Percentiles rank a stretch among this genome's conserved stretches.
phyloP scores from a whole-genome alignment of 2,888 invertebrate species.

The Peribatodes rhomboidaria region DNA sequence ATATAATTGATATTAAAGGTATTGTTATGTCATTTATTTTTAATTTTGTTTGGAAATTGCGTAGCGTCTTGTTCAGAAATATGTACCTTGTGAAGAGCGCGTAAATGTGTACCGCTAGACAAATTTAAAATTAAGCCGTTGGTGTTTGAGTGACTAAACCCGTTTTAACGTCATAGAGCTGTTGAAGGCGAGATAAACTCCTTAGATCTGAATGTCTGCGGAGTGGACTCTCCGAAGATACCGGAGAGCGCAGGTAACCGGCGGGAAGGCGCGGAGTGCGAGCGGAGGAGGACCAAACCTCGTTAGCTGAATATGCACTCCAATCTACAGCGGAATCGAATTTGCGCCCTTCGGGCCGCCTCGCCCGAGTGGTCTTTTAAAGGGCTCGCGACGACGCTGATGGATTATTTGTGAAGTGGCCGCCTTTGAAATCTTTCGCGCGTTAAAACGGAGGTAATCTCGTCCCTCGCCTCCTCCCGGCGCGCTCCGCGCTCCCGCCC shows the following conservation, averaged over 20 bases:
- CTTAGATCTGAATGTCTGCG: conserved; percentile 21
- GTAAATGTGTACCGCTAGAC: background rate
- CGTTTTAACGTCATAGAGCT: background rate
- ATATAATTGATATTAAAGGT: too few relatives aligned
- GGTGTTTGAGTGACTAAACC: background rate
- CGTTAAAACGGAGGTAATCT: conserved; percentile 86
- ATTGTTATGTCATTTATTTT: too few relatives aligned
- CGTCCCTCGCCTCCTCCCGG: conserved; percentile 54
- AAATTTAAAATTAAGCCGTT: background rate
- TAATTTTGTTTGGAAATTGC: too few relatives aligned
- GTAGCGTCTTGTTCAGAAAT: too few relatives aligned
- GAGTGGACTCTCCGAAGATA: conserved; percentile 3
- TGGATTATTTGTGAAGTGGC: conserved; percentile 85
- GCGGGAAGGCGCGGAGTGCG: conserved; percentile 37
- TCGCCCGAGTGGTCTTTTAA: conserved; percentile 65
- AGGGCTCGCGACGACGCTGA: conserved; percentile 75
- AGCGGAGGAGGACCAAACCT: conserved; percentile 62
- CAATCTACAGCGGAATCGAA: conserved; percentile 80
- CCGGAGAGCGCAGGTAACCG: conserved; percentile 42
- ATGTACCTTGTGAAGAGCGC: too few relatives aligned
- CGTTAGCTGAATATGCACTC: conserved; percentile 82
- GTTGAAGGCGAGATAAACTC: background rate
- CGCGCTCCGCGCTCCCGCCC: conserved; percentile 42
- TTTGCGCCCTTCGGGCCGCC: conserved; percentile 62
- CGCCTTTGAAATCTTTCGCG: conserved; percentile 84